phyloP scores from a whole-genome alignment of 2,888 invertebrate genomes.

The Catocala nupta region DNA sequence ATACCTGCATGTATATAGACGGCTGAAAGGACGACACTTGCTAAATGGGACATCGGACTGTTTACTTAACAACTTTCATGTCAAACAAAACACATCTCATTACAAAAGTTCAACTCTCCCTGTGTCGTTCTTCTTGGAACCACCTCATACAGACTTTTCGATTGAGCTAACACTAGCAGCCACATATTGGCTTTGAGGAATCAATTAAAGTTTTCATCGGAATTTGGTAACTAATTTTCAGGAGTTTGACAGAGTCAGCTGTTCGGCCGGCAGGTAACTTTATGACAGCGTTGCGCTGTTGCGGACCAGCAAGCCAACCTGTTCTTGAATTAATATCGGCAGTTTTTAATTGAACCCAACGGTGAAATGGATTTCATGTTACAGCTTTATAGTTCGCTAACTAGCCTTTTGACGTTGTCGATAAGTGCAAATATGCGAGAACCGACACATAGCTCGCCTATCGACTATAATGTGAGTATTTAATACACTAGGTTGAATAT shows the following conservation, averaged over 20 bases:
- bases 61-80: conserved; percentile 36
- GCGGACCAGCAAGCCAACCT: conserved; percentile 66
- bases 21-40: not conserved
- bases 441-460: not conserved
- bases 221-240: conserved; percentile 84
- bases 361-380: conserved; percentile 37
- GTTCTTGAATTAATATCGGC: conserved; percentile 67
- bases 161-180: conserved; percentile 69
- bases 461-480: not conserved
- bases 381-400: conserved; percentile 36
- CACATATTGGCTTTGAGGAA: conserved; percentile 81
- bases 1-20: not conserved
- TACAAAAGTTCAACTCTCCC: conserved; percentile 56
- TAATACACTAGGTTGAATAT: too few relatives aligned
- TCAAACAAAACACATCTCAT: conserved; percentile 58
- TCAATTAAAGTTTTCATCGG: conserved; percentile 86
- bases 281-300: conserved; percentile 36
- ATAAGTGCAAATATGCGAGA: not conserved
- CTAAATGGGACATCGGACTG: conserved; percentile 31
- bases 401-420: conserved; percentile 11
- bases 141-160: conserved; percentile 63
- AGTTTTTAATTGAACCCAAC: conserved; percentile 67
- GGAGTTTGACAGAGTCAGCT: conserved; percentile 83
- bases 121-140: conserved; percentile 34
- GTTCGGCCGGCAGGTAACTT: conserved; percentile 75